phyloP scores from a whole-genome alignment of 2,888 invertebrate species.

The Plagodis pulveraria region DNA sequence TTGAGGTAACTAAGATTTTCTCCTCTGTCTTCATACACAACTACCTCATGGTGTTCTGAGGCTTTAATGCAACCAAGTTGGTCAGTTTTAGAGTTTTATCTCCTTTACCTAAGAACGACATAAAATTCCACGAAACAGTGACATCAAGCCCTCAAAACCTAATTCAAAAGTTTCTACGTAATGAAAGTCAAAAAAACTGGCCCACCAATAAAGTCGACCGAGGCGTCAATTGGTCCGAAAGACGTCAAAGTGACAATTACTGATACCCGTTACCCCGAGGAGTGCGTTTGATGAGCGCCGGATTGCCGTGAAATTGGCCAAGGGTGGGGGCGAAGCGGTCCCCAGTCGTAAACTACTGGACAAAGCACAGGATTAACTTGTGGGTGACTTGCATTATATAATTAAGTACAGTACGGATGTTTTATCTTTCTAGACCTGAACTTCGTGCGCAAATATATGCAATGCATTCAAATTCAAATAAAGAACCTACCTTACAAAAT shows the following conservation, averaged over 20 bases:
- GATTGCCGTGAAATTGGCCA: constrained; percentile 78
- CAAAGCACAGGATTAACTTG: background rate
- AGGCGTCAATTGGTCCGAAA: constrained; percentile 19
- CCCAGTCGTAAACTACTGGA: background rate
- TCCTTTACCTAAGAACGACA: no score
- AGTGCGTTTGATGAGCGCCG: constrained; percentile 69
- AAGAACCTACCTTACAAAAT: no score
- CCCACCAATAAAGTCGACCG: background rate
- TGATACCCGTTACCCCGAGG: constrained; percentile 42
- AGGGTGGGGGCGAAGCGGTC: constrained; percentile 21
- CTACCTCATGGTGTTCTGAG: no score
- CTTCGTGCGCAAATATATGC: no score
- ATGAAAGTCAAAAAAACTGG: constrained; percentile 2
- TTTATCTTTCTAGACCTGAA: no score
- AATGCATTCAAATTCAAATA: no score
- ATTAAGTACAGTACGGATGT: no score
- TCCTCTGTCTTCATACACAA: no score
- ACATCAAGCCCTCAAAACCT: background rate
- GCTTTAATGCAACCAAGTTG: no score
- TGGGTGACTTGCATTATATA: background rate
- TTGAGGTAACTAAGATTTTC: no score
- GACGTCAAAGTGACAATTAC: constrained; percentile 7
- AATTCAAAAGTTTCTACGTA: background rate
- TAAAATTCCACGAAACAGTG: no score
- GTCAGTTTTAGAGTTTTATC: no score